Evolutionary conservation across 1,140 invertebrate species (phyloP), one percentile per base, ranked within the genome.

Genomic region (Macrotrachela quadricornifera): DNA sequence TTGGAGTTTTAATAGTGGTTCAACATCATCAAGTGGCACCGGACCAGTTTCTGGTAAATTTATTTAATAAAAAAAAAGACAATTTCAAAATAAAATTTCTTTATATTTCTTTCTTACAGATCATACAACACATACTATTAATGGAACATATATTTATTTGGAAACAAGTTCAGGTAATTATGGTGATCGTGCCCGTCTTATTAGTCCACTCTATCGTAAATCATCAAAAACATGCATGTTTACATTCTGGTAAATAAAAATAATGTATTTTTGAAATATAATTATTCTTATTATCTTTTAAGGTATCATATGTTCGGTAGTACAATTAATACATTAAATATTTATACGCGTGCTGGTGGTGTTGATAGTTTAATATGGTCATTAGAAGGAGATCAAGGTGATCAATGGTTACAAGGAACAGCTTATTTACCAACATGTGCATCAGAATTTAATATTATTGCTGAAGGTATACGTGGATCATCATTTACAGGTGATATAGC

Each of bases 391-490:
- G 17, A 50, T 17, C 45, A 8, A 50, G 39, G 40, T 46, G 30
- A 37, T 39, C 47, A 55, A 12, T 67, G 65, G 65, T 51, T 53
- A 21, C 56, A 60, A 42, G 56, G 49, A 30, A 55, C 50, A 36
- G 57, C 59, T 0, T 39, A 30, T 1, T 46, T 64, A 9, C 63
- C 63, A 30, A 41, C 52, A 11, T 67, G 65, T 58, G 54, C 59
- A 10, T 60, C 60, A 14, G 49, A 61, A 13, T 67, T 67, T 54
- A 59, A 63, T 54, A 53, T 66, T 10, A 58, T 63, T 6, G 49
- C 66, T 45, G 59, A 64, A 52, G 60, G 58, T 15, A 49, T 62
- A 0, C 55, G 56, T 42, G 63, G 64, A 12, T 40, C 48, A 30
- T 45, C 48, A 13, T 63, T 62, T 44, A 56, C 54, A 37, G 60